Evolutionary conservation across 2,888 invertebrate genomes (phyloP).

Genomic region (Automeris io): DNA sequence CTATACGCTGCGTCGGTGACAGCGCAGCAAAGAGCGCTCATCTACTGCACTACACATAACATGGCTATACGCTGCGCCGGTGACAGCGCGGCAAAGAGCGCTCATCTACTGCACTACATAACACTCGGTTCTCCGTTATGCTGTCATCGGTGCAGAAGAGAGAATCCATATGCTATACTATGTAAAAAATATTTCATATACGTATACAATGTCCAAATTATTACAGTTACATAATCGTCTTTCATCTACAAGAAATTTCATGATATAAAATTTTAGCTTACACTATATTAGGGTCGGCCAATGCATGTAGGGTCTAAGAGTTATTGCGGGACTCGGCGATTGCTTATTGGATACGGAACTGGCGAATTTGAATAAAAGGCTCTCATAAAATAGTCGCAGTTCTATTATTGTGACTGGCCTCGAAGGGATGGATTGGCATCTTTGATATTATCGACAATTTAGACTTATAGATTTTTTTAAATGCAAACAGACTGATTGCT

Average conservation of each 20-base stretch:
- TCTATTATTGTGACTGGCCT: conserved; percentile 54
- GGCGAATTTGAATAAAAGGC: conserved; percentile 72
- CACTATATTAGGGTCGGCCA: conserved; percentile 8
- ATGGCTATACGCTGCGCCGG: neutral
- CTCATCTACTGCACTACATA: neutral
- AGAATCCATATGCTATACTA: too few species aligned
- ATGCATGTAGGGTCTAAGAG: conserved; percentile 16
- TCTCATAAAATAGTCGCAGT: conserved; percentile 65
- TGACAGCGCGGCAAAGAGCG: neutral
- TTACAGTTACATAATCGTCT: neutral
- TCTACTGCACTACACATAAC: neutral
- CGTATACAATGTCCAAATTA: too few species aligned
- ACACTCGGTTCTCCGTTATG: too few species aligned
- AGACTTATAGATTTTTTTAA: neutral
- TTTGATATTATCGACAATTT: conserved; percentile 12
- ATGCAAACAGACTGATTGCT: too few species aligned
- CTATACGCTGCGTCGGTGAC: neutral
- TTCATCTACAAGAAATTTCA: neutral
- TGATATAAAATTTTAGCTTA: conserved; percentile 9
- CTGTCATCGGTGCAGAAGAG: too few species aligned
- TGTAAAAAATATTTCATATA: too few species aligned
- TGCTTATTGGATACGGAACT: conserved; percentile 33
- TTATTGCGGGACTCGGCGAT: conserved; percentile 18
- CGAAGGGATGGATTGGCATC: conserved; percentile 27
- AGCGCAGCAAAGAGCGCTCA: neutral